Conservation (phyloP, 2,797 vertebrate species). For the Megalops cyprinoides region DNA sequence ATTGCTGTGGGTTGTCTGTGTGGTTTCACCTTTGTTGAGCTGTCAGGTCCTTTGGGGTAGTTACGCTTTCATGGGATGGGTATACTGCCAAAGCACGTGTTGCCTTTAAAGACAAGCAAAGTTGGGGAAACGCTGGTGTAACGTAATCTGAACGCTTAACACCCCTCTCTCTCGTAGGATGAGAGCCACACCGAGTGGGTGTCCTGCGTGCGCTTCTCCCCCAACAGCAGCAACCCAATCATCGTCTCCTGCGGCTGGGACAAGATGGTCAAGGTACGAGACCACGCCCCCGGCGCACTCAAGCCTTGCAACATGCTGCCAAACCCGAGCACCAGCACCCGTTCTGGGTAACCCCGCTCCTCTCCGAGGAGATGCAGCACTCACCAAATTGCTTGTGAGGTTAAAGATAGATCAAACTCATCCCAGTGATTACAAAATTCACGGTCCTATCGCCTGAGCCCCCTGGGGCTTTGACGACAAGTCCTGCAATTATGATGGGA, state of each 20-base stretch:
- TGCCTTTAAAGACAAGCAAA: neutral
- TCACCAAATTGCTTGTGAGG: too few species aligned
- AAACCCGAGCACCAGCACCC: neutral
- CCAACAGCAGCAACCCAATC: conserved; percentile 96
- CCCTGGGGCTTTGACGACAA: conserved; percentile 48
- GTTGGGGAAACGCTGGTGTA: neutral
- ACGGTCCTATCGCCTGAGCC: conserved; percentile 51
- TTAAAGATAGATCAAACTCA: neutral
- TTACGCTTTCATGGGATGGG: too few species aligned
- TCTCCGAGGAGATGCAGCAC: too few species aligned
- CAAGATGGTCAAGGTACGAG: conserved; percentile 91
- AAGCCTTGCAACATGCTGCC: too few species aligned
- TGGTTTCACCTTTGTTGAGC: too few species aligned
- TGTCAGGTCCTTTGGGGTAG: too few species aligned
- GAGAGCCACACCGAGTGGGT: conserved; percentile 93
- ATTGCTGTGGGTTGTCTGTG: too few species aligned
- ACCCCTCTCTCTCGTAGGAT: conserved; percentile 71
- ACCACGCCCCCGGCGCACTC: neutral
- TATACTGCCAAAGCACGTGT: too few species aligned
- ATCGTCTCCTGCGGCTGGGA: conserved; percentile 97
- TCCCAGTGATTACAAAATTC: conserved; percentile 51
- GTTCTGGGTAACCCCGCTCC: too few species aligned
- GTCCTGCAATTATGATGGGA: conserved; percentile 56
- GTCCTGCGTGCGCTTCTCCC: conserved; percentile 92
- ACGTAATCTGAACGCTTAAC: neutral